Percentiles rank a stretch among this genome's conserved stretches.
phyloP scores from a whole-genome alignment of 2,888 invertebrate genomes.

The Lacanobia wlatinum region DNA sequence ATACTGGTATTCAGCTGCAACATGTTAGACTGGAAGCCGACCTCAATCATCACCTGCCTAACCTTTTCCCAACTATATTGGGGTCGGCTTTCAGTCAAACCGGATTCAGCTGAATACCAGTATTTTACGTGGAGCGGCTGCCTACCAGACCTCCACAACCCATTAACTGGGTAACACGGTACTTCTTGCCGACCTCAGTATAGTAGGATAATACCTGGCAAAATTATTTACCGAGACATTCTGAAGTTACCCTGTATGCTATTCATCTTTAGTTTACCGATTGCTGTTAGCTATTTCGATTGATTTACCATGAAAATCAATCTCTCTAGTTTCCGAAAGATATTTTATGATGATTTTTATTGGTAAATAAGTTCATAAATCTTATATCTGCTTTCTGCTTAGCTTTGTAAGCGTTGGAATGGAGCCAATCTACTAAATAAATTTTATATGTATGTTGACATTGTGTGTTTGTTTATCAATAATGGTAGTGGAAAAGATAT shows the following conservation, averaged over 20 bases:
- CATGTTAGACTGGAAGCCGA: background rate
- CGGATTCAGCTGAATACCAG: too few relatives aligned
- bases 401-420: slow-evolving; percentile 51
- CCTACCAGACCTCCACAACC: too few relatives aligned
- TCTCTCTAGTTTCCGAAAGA: slow-evolving; percentile 45
- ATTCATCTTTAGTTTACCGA: slow-evolving; percentile 14
- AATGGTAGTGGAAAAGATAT: slow-evolving; percentile 40
- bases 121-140: too few relatives aligned
- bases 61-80: too few relatives aligned
- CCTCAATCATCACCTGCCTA: background rate
- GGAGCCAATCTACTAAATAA: slow-evolving; percentile 55
- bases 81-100: too few relatives aligned
- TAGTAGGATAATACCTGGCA: too few relatives aligned
- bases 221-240: background rate
- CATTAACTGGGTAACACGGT: too few relatives aligned
- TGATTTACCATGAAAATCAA: slow-evolving; percentile 49
- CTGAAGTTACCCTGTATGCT: slow-evolving; percentile 8
- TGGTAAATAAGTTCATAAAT: slow-evolving; percentile 63
- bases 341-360: slow-evolving; percentile 58
- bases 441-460: slow-evolving; percentile 56
- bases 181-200: too few relatives aligned
- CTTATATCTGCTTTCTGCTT: slow-evolving; percentile 43
- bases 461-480: slow-evolving; percentile 51
- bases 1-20: too few relatives aligned
- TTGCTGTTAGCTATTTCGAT: slow-evolving; percentile 35